A percentile compares a stretch with the other conserved stretches of the same genome.
These are phyloP conservation scores for Aegotheles bennettii DNA, from an alignment of 2,113 vertebrate genomes.

Conservation along the genomic window DNA sequence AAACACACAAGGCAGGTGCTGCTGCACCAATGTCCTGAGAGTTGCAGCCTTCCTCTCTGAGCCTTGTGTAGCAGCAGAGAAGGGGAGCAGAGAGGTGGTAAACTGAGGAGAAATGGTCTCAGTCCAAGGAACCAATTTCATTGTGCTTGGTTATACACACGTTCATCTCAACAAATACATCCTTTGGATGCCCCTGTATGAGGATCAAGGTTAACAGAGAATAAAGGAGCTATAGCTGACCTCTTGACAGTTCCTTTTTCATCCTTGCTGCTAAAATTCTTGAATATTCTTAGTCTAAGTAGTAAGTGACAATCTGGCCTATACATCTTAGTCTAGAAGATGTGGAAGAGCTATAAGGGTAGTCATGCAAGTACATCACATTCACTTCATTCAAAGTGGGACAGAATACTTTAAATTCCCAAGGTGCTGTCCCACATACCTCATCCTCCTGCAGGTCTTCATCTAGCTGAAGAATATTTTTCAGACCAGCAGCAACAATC, in stretches of 20 bases:
- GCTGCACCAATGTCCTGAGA: not conserved
- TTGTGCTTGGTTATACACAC: not conserved
- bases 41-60: not conserved
- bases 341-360: not conserved
- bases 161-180: rapidly evolving
- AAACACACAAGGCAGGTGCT: not conserved
- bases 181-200: not conserved
- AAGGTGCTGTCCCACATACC: conserved; percentile 47
- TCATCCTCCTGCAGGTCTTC: conserved; percentile 68
- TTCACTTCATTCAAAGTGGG: not conserved
- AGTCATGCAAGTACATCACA: not conserved
- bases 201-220: not conserved
- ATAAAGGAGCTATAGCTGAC: not conserved
- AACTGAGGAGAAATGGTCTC: not conserved
- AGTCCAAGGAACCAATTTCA: not conserved
- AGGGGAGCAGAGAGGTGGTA: not conserved
- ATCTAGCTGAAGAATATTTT: conserved; percentile 69
- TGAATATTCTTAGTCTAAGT: not conserved
- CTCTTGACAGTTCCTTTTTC: not conserved
- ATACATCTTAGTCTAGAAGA: not conserved
- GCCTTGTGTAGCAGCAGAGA: not conserved
- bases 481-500: conserved; percentile 73
- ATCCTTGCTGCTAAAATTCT: not conserved
- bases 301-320: not conserved
- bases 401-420: not conserved